phyloP scores from a whole-genome alignment of 2,113 vertebrate species.

The Lepidothrix coronata region DNA sequence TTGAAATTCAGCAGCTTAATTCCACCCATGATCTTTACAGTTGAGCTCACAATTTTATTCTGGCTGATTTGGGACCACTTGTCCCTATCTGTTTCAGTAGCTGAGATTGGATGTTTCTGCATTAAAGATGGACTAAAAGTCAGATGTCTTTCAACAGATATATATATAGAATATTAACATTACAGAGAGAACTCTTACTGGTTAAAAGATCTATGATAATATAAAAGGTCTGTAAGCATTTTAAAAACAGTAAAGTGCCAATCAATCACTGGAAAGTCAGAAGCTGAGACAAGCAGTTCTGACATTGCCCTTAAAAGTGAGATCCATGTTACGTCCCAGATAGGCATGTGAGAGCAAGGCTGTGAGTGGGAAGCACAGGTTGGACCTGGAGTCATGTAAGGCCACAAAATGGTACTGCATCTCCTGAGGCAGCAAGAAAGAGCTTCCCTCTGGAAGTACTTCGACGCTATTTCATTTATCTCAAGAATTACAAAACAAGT shows the following conservation, averaged over 20 bases:
- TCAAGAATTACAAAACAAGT: neutral
- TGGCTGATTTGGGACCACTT: neutral
- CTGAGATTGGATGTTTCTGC: neutral
- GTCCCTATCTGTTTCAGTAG: neutral
- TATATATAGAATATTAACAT: neutral
- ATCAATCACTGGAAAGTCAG: neutral
- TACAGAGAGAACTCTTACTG: neutral
- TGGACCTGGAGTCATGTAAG: neutral
- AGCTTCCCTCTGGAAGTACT: neutral
- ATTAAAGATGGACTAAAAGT: neutral
- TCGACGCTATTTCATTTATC: neutral
- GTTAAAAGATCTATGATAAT: neutral
- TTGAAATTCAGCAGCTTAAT: neutral
- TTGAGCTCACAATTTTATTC: neutral
- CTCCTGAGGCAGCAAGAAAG: neutral
- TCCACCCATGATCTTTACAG: neutral
- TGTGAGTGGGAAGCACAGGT: neutral
- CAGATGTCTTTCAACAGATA: neutral
- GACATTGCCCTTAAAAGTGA: neutral
- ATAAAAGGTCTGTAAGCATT: neutral
- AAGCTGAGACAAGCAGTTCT: neutral
- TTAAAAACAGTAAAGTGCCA: neutral
- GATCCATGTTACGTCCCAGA: accelerated
- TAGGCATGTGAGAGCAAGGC: neutral
- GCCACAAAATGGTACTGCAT: neutral